Evolutionary conservation across 2,888 invertebrate species (phyloP), one percentile per base, ranked within the genome.

Genomic region (Euzetes globulus): DNA sequence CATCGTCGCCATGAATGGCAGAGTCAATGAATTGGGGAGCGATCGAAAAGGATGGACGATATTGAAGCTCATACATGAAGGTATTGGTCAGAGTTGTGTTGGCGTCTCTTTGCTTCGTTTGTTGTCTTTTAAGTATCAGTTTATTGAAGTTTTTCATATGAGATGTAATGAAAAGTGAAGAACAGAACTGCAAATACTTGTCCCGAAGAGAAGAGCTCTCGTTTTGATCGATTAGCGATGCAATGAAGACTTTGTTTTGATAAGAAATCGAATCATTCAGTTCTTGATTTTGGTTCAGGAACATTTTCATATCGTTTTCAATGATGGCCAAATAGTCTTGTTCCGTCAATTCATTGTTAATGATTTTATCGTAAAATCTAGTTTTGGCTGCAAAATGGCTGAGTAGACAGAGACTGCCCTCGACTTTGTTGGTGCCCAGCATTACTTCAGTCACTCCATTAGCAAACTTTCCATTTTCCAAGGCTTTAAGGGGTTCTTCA

Each of bases 11-110:
- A 25, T 78, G 79, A n/a, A 73, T 75, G 19, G 78, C 78, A 17
- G 72, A 41, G 25, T 72, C 71, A 11, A 79, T 75, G 70, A 77
- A 78, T n/a, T 52, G 13, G 2, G 78, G 78, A 9, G 78, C 77
- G 19, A 72, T 76, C 0, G 80, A 80, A 63, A 77, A 77, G 1
- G 77, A 76, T 0, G 81, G 79, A 7, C 79, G 73, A 65, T 81
- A 80, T n/a, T 76, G 73, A 45, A 81, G 79, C 45, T 80, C 77
- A 76, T 81, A 81, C 11, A 79, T 77, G 75, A 73, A 80, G 3
- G 80, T 78, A 13, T 65, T 63, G 22, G 33, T 72, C 1, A 65
- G 33, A 5, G 29, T 29, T 22, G 41, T 71, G n/a, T n/a, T 75
- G 25, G 45, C 45, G 22, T 68, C 50, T 22, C 9, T 33, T 19